Evolutionary conservation across 2,888 invertebrate genomes (phyloP).

Genomic region (Callimorpha dominula): DNA sequence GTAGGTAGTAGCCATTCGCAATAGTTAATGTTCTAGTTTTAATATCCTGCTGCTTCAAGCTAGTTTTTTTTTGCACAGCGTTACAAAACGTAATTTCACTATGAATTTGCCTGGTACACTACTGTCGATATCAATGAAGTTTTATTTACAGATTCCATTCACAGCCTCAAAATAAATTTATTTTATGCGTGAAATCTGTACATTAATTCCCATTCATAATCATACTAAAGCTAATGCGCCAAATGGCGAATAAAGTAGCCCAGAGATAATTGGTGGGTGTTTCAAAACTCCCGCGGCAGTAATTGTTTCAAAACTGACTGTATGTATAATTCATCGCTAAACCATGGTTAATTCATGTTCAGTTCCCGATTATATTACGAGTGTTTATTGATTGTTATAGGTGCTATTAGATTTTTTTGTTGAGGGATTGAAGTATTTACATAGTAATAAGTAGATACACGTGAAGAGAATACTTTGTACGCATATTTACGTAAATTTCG

Average conservation of each 20-base stretch:
- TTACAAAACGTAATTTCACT: too few species aligned
- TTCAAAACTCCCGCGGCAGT: slow-evolving; percentile 1
- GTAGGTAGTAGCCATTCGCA: too few species aligned
- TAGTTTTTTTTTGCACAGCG: too few species aligned
- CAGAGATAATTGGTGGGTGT: not conserved
- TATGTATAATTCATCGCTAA: slow-evolving; percentile 3
- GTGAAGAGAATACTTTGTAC: too few species aligned
- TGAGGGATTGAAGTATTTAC: not conserved
- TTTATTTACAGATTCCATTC: not conserved
- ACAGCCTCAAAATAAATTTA: not conserved
- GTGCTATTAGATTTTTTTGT: not conserved
- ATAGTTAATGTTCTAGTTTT: too few species aligned
- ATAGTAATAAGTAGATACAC: too few species aligned
- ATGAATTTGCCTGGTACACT: too few species aligned
- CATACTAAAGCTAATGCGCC: not conserved
- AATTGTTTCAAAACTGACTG: not conserved
- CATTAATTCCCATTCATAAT: not conserved
- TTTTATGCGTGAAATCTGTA: not conserved
- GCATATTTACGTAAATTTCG: too few species aligned
- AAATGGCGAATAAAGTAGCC: not conserved
- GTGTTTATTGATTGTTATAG: not conserved
- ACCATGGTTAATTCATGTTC: not conserved
- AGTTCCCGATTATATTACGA: not conserved
- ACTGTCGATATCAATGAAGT: not conserved
- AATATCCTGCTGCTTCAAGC: too few species aligned